phyloP scores from a whole-genome alignment of 2,113 vertebrate genomes.

The Aleadryas rufinucha region DNA sequence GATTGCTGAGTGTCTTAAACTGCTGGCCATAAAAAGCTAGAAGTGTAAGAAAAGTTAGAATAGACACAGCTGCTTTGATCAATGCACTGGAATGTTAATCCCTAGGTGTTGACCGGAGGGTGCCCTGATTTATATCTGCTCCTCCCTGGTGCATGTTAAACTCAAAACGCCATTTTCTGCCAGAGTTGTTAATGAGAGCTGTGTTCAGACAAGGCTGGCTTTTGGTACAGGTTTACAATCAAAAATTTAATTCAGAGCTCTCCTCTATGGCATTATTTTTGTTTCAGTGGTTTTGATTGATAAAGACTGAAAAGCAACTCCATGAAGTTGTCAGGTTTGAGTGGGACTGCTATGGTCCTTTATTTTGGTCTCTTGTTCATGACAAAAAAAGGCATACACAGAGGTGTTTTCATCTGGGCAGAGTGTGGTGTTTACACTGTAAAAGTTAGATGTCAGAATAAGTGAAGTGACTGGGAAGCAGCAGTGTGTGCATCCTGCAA shows the following conservation, averaged over 20 bases:
- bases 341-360: neutral
- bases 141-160: accelerated
- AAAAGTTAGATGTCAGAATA: neutral
- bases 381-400: neutral
- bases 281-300: neutral
- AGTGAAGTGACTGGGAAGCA: neutral
- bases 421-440: neutral
- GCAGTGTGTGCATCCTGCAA: neutral
- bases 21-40: neutral
- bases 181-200: neutral
- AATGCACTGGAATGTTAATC: neutral
- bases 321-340: neutral
- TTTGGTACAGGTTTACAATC: neutral
- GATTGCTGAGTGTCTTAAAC: neutral
- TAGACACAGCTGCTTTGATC: neutral
- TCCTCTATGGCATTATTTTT: neutral
- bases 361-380: neutral
- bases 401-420: neutral
- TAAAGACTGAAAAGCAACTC: neutral
- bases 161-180: neutral
- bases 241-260: neutral
- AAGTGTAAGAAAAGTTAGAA: neutral
- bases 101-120: neutral
- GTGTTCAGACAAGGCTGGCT: neutral
- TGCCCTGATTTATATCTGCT: neutral